Evolutionary conservation across 2,888 invertebrate genomes (phyloP), one percentile per base, ranked within the genome.

Genomic region (Fissipunctia ypsillon): DNA sequence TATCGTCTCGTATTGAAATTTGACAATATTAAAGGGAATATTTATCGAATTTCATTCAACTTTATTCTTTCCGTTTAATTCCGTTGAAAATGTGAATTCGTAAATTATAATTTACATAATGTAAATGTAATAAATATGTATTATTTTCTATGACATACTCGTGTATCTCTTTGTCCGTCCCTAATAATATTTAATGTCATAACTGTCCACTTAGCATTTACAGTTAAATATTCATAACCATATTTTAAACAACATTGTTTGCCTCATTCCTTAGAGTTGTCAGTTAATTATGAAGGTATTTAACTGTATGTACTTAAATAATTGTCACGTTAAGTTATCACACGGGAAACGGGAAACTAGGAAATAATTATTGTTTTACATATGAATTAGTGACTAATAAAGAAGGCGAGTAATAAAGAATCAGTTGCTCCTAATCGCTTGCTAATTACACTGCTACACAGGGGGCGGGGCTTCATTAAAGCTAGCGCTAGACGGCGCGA

Each of bases 401-500:
- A 69, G 81, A 81, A 83, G 76, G 73, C 76, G 35, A 82, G 80
- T 78, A n/a, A n/a, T n/a, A n/a, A n/a, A n/a, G n/a, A n/a, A n/a
- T n/a, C n/a, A 68, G 73, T 69, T 61, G 73, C 73, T 84, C 43
- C 72, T 87, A 85, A 88, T 85, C 77, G 75, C 76, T 80, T 69
- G 80, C 83, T 88, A 88, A 89, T 86, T 86, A 84, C 69, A 73
- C 61, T 67, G 60, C 80, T 77, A 87, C 79, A 85, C 71, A 78
- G 80, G 78, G 79, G 88, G 87, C 80, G 87, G 84, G 84, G 87
- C 71, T 76, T 86, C 78, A 85, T 87, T 86, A 84, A 83, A 85
- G 73, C 77, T 10, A 48, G 38, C 63, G 63, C 59, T 60, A 79
- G 72, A 68, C 74, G 78, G 66, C 79, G 81, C 71, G 48, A 19